Evolutionary conservation across 2,113 vertebrate species (phyloP).

Genomic region (Rhipidura dahli): DNA sequence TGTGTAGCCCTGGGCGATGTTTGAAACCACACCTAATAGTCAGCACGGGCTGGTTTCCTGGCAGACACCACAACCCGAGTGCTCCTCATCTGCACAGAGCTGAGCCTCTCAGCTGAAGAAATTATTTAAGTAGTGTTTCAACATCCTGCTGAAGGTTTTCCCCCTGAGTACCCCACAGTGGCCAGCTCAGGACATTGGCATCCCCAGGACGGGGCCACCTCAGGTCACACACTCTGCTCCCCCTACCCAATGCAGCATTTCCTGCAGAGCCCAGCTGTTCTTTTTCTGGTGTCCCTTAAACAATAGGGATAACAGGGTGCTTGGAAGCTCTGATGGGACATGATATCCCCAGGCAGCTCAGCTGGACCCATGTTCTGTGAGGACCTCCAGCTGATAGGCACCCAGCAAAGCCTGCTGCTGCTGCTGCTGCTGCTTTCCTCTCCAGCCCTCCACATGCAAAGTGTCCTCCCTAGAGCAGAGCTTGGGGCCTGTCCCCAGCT

Average conservation of each 20-base stretch:
- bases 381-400: background rate
- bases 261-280: background rate
- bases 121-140: background rate
- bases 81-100: background rate
- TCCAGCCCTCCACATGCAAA: background rate
- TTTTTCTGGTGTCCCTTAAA: background rate
- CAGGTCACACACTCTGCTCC: background rate
- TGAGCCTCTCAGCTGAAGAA: background rate
- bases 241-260: background rate
- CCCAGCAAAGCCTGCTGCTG: background rate
- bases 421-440: background rate
- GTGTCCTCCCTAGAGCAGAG: background rate
- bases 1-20: background rate
- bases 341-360: background rate
- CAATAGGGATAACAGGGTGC: background rate
- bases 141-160: background rate
- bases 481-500: background rate
- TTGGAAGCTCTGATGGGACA: background rate
- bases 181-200: background rate
- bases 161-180: fast-evolving
- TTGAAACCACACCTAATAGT: background rate
- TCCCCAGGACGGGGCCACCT: background rate
- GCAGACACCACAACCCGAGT: background rate
- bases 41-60: background rate
- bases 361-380: background rate